phyloP scores from a whole-genome alignment of 2,888 invertebrate species.

The Ommatoiulus sabulosus region DNA sequence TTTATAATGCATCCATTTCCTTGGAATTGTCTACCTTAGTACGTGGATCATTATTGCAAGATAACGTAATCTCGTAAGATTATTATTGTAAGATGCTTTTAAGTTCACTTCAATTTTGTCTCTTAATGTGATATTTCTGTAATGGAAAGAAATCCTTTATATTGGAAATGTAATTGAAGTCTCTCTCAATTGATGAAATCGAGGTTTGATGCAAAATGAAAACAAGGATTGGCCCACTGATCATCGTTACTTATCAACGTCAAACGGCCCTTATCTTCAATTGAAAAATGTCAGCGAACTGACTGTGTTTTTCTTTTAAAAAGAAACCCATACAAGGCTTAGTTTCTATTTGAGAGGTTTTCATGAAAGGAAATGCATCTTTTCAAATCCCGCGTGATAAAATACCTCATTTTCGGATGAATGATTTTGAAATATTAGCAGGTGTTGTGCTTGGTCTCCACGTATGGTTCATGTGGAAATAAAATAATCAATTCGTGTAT shows the following conservation, averaged over 20 bases:
- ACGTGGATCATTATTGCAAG: too few species aligned
- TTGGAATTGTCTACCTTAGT: too few species aligned
- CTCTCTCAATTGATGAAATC: background rate
- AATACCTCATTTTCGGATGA: constrained; percentile 26
- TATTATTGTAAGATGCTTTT: background rate
- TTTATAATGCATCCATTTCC: too few species aligned
- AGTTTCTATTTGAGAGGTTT: background rate
- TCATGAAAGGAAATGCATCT: background rate
- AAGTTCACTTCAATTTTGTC: background rate
- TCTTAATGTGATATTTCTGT: background rate
- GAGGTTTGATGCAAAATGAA: background rate
- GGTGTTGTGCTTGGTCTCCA: background rate
- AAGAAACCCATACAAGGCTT: background rate
- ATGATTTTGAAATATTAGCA: constrained; percentile 36
- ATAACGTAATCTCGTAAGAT: too few species aligned
- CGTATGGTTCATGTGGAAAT: background rate
- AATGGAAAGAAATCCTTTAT: background rate
- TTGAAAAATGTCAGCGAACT: background rate
- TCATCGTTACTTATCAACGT: background rate
- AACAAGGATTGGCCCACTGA: background rate
- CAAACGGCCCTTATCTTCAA: background rate
- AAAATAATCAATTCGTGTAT: background rate
- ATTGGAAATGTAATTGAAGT: background rate
- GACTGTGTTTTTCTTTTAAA: background rate
- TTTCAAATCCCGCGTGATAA: background rate